Conservation (phyloP, 2,888 invertebrate genomes). For the Mesorhabditis sp. region DNA sequence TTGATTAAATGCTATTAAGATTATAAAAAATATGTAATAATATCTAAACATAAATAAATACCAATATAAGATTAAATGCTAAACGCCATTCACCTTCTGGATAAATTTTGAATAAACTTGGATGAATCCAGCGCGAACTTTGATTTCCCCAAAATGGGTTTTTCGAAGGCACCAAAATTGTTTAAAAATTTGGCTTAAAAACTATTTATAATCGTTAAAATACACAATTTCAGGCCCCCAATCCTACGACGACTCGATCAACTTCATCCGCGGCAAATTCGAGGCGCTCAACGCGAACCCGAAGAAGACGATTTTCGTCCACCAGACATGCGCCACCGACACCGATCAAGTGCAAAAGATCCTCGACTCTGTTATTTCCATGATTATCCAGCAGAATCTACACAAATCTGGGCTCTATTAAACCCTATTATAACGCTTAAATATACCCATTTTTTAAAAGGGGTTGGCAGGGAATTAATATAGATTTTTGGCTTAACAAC, state of each 20-base stretch:
- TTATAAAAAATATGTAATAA: no score
- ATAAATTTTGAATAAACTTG: no score
- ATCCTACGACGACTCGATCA: constrained; percentile 44
- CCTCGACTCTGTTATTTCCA: constrained; percentile 52
- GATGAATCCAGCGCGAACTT: no score
- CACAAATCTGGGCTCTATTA: constrained; percentile 56
- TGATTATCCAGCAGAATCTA: constrained; percentile 54
- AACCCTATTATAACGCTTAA: no score
- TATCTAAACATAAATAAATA: no score
- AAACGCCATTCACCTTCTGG: no score
- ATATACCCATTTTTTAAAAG: no score
- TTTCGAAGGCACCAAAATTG: neutral
- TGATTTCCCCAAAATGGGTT: no score
- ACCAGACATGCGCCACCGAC: constrained; percentile 56
- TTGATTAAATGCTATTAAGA: no score
- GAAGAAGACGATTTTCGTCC: constrained; percentile 45
- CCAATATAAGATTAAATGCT: no score
- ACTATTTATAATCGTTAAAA: neutral
- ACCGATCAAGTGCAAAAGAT: constrained; percentile 52
- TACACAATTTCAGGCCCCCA: constrained; percentile 41
- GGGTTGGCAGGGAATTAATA: no score
- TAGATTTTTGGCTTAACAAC: no score
- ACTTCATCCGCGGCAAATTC: constrained; percentile 47
- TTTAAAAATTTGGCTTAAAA: constrained; percentile 8
- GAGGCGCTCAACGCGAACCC: constrained; percentile 44